Percentiles rank a stretch among this genome's conserved stretches.
These are phyloP conservation scores for Acronicta leporina DNA, from an alignment of 2,888 invertebrate genomes.

Conservation along the genomic window DNA sequence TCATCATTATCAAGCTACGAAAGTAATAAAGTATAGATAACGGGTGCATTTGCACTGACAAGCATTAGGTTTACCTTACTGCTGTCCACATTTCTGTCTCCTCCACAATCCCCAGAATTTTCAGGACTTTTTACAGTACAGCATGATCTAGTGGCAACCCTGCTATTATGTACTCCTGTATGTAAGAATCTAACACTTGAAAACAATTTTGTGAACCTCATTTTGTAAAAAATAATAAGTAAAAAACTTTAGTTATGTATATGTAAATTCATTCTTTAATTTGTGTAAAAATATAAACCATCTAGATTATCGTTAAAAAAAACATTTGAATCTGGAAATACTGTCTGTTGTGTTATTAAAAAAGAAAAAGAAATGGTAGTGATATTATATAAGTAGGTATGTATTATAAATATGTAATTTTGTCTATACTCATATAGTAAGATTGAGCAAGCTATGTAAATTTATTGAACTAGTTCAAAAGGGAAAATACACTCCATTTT, in stretches of 20 bases:
- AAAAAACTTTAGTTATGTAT: constrained; percentile 40
- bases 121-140: constrained; percentile 12
- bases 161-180: constrained; percentile 43
- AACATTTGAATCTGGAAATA: constrained; percentile 30
- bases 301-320: constrained; percentile 65
- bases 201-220: constrained; percentile 78
- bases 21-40: no score
- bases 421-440: neutral
- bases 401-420: no score
- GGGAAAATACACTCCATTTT: constrained; percentile 2
- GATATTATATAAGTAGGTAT: no score
- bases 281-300: constrained; percentile 62
- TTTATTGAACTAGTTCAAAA: neutral
- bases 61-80: constrained; percentile 46
- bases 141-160: constrained; percentile 37
- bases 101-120: constrained; percentile 2
- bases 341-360: neutral
- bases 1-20: no score
- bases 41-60: no score
- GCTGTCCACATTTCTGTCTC: constrained; percentile 38
- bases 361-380: neutral
- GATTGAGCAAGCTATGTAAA: neutral
- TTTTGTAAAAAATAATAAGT: constrained; percentile 64
- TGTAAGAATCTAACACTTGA: constrained; percentile 60
- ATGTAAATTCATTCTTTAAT: constrained; percentile 36